phyloP scores from a whole-genome alignment of 2,888 invertebrate species.

The Sesia bembeciformis region DNA sequence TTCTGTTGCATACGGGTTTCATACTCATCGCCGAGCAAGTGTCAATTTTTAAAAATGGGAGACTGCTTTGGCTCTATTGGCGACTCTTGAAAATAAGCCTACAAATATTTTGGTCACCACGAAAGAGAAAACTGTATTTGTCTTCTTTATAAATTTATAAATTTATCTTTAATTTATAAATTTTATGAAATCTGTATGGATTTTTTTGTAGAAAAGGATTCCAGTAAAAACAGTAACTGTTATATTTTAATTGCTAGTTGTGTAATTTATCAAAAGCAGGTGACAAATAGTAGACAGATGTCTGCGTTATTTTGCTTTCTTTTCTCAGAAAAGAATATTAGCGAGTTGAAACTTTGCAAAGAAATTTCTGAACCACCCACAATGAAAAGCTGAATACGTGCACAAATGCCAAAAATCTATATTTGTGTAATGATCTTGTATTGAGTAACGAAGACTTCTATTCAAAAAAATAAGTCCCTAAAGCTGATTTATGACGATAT shows the following conservation, averaged over 20 bases:
- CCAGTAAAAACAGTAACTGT: no score
- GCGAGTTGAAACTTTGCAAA: constrained; percentile 40
- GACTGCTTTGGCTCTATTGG: no score
- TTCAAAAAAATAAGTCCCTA: constrained; percentile 49
- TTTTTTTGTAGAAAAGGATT: no score
- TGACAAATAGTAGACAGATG: constrained; percentile 42
- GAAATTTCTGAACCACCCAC: constrained; percentile 57
- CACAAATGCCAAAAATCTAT: constrained; percentile 67
- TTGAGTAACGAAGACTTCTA: constrained; percentile 56
- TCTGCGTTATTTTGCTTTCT: constrained; percentile 45
- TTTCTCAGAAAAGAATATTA: constrained; percentile 45
- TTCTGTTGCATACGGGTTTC: no score
- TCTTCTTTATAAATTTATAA: no score
- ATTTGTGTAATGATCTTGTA: constrained; percentile 71
- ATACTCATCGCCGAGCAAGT: no score
- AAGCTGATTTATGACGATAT: constrained; percentile 66
- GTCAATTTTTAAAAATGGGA: no score
- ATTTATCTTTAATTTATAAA: no score
- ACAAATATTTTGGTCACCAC: no score
- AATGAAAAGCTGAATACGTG: constrained; percentile 47
- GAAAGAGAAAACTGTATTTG: no score
- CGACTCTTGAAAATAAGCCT: no score
- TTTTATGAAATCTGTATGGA: no score
- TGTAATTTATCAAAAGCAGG: constrained; percentile 32
- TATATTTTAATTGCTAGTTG: background rate